These are phyloP conservation scores for Stegostoma tigrinum DNA, from an alignment of 2,113 vertebrate genomes.

Conservation along the genomic window DNA sequence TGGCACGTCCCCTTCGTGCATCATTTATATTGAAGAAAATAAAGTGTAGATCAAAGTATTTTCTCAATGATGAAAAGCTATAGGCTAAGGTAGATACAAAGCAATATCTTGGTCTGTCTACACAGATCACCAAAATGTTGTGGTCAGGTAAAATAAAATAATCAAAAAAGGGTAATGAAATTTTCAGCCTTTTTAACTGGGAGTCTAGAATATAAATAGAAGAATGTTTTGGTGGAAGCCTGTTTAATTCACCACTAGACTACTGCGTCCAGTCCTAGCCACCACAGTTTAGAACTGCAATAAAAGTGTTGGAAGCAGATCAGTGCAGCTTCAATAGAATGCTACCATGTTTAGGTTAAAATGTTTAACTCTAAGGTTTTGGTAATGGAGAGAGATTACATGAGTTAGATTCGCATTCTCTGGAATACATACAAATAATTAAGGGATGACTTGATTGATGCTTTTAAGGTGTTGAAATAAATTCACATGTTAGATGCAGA, in stretches of 20 bases:
- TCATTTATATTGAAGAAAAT: background rate
- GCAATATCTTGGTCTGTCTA: background rate
- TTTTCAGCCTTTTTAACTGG: background rate
- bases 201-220: background rate
- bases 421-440: background rate
- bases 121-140: background rate
- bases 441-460: background rate
- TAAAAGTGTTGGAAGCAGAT: background rate
- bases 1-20: too few species aligned
- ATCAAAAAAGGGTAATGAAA: background rate
- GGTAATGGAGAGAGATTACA: background rate
- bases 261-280: background rate
- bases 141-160: background rate
- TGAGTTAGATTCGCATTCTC: background rate
- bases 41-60: background rate
- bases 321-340: background rate
- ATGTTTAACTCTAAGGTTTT: background rate
- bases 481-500: background rate
- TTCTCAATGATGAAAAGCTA: background rate
- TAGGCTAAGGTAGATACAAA: background rate
- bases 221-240: background rate
- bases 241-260: background rate
- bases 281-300: background rate
- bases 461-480: background rate
- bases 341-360: background rate